Evolutionary conservation across 30 jellyfish, hydroid and myxozoan genomes (phyloP).

Genomic region (Turritopsis dohrnii): DNA sequence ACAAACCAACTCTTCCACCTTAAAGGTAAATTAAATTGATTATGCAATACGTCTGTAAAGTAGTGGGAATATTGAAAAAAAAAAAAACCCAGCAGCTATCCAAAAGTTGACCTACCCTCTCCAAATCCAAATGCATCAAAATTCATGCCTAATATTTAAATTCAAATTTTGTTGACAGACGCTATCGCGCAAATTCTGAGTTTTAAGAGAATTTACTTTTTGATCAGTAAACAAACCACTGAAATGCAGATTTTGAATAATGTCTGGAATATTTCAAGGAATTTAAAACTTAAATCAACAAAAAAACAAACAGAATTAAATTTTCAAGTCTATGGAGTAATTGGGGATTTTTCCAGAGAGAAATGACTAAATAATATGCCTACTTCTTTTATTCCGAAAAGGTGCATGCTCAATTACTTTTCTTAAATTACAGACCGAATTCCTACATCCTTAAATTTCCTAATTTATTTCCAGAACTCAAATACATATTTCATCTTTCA

Average conservation of each 20-base stretch:
- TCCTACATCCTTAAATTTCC: background rate
- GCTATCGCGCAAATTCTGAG: slow-evolving; percentile 11
- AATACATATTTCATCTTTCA: too few relatives aligned
- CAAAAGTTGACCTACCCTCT: too few relatives aligned
- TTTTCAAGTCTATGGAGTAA: too few relatives aligned
- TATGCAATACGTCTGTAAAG: too few relatives aligned
- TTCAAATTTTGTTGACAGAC: slow-evolving; percentile 28
- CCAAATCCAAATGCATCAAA: too few relatives aligned
- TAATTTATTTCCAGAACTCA: too few relatives aligned
- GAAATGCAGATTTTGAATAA: background rate
- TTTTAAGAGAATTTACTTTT: background rate
- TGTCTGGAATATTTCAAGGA: background rate
- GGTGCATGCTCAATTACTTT: background rate
- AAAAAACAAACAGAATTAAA: too few relatives aligned
- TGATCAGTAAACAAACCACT: slow-evolving; percentile 3
- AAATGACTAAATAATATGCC: background rate
- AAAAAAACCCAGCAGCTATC: too few relatives aligned
- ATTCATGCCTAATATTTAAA: too few relatives aligned
- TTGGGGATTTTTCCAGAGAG: background rate
- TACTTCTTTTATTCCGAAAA: background rate
- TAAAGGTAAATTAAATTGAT: too few relatives aligned
- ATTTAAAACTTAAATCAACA: background rate
- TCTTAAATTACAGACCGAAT: background rate
- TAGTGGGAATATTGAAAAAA: too few relatives aligned
- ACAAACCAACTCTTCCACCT: background rate